These are phyloP conservation scores for Cirrhinus mrigala DNA, from an alignment of 2,797 vertebrate species.

Conservation along the genomic window DNA sequence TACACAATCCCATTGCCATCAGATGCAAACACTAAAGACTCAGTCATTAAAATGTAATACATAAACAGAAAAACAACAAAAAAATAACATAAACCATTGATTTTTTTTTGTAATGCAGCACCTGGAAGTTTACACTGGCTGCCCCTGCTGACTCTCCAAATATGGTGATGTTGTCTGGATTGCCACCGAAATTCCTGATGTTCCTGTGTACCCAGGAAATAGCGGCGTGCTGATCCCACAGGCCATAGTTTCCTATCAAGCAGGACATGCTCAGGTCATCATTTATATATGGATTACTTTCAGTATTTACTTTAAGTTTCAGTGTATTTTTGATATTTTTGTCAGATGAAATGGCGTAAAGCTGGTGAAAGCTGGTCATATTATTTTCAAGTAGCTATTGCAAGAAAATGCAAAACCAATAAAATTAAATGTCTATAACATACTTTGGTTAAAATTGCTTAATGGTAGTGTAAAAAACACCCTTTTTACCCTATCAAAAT, in stretches of 20 bases:
- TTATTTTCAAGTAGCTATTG: no score
- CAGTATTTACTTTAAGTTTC: no score
- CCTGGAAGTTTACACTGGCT: conserved; percentile 90
- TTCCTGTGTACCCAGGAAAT: conserved; percentile 96
- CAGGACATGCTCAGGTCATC: conserved; percentile 3
- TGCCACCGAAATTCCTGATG: conserved; percentile 90
- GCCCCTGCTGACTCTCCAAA: conserved; percentile 95
- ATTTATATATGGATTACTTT: no score
- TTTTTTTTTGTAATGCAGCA: conserved; percentile 50
- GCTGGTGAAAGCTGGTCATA: no score
- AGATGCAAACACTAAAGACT: background rate
- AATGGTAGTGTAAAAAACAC: no score
- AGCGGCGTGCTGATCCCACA: conserved; percentile 95
- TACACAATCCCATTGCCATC: background rate
- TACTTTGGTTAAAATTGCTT: no score
- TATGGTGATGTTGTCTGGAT: conserved; percentile 91
- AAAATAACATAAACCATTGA: no score
- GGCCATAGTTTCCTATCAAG: conserved; percentile 88
- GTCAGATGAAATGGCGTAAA: no score
- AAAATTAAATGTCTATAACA: no score
- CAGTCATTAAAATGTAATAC: background rate
- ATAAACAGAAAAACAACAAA: background rate
- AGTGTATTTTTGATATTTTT: no score
- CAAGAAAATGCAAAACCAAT: no score
- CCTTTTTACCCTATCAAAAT: no score